These are phyloP conservation scores for Pedionomus torquatus DNA, from an alignment of 2,113 vertebrate genomes.

Conservation along the genomic window DNA sequence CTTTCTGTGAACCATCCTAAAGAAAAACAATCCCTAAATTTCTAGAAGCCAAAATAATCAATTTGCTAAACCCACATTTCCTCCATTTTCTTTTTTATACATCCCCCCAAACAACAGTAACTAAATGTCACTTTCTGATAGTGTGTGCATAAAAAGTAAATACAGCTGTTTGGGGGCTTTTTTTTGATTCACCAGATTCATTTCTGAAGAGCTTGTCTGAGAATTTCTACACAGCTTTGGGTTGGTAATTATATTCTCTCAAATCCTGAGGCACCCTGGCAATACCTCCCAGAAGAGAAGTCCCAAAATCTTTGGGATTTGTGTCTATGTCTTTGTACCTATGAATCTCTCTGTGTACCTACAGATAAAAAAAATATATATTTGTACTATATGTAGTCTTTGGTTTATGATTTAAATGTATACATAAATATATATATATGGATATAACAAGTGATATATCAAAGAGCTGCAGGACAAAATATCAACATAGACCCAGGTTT, in stretches of 20 bases:
- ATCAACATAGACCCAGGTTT: background rate
- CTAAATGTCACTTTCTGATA: background rate
- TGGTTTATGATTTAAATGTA: background rate
- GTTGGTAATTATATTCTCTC: background rate
- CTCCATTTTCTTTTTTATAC: background rate
- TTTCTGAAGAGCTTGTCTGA: constrained; percentile 9
- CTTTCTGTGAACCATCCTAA: background rate
- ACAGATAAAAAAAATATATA: background rate
- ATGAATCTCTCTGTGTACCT: background rate
- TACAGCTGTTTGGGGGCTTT: background rate
- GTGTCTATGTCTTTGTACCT: background rate
- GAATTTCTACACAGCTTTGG: constrained; percentile 4
- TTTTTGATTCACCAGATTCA: background rate
- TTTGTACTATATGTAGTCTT: background rate
- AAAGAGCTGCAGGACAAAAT: background rate
- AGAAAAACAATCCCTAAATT: background rate
- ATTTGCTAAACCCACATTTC: background rate
- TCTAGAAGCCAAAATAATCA: background rate
- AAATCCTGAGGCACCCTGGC: background rate
- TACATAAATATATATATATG: background rate
- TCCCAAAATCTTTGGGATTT: background rate
- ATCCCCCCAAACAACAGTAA: background rate
- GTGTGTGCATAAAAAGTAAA: background rate
- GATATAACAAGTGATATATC: background rate
- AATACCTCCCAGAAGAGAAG: background rate